These are phyloP conservation scores for Melanostigma gelatinosum DNA, from an alignment of 2,113 vertebrate species.

Conservation along the genomic window DNA sequence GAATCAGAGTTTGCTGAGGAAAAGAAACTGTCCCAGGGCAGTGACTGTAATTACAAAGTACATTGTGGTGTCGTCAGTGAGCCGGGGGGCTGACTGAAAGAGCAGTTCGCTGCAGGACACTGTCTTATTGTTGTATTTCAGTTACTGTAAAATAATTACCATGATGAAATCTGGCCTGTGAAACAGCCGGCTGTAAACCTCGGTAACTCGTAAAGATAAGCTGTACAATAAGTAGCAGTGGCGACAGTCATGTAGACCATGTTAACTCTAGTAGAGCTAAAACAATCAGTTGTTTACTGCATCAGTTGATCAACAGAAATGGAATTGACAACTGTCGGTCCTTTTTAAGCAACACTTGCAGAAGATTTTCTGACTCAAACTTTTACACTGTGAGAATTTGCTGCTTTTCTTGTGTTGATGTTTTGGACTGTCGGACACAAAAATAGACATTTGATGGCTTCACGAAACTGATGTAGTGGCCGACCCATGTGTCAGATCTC, in stretches of 20 bases:
- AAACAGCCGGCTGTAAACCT: conserved; percentile 1
- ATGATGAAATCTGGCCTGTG: conserved; percentile 14
- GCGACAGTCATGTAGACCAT: neutral
- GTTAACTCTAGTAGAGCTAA: neutral
- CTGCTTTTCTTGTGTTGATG: neutral
- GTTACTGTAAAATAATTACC: conserved; percentile 13
- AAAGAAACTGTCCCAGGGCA: neutral
- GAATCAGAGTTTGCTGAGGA: conserved; percentile 1
- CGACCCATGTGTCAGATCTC: too few relatives aligned
- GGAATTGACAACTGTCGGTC: neutral
- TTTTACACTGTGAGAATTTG: neutral
- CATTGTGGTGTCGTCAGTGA: conserved; percentile 23
- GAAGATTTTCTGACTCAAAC: neutral
- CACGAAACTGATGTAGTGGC: neutral
- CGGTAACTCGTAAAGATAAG: neutral
- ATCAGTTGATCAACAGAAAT: neutral
- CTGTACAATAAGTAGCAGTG: neutral
- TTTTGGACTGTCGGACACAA: neutral
- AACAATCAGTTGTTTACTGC: neutral
- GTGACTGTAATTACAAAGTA: conserved; percentile 15
- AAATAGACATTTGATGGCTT: too few relatives aligned
- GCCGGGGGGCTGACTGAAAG: neutral
- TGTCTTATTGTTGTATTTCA: conserved; percentile 24
- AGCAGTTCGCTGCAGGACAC: conserved; percentile 5
- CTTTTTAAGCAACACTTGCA: neutral